These are phyloP conservation scores for Orientallactaga bullata DNA, from an alignment of 2,113 vertebrate genomes.

Conservation along the genomic window DNA sequence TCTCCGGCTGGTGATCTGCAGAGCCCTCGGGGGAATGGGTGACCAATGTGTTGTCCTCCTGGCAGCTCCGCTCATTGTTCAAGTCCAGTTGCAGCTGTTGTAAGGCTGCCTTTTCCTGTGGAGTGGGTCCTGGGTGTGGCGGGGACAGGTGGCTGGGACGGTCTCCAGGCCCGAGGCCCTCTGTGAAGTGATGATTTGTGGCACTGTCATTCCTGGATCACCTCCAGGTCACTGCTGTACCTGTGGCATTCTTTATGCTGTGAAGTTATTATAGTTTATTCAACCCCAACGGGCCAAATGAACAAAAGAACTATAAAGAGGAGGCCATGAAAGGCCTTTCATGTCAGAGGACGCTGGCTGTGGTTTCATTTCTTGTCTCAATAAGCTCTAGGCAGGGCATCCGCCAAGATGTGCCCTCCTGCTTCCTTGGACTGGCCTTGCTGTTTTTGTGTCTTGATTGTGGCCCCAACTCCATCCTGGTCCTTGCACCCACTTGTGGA, in stretches of 20 bases:
- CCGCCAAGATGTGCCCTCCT: not conserved
- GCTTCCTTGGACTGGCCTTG: no score
- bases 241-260: slow-evolving; percentile 85
- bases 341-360: slow-evolving; percentile 47
- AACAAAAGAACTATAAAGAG: slow-evolving; percentile 63
- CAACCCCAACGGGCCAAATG: slow-evolving; percentile 80
- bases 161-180: slow-evolving; percentile 75
- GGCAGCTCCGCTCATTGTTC: not conserved
- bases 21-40: not conserved
- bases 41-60: not conserved
- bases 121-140: not conserved
- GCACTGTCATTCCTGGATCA: slow-evolving; percentile 69
- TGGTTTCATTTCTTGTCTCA: slow-evolving; percentile 55
- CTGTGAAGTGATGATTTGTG: slow-evolving; percentile 84
- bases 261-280: slow-evolving; percentile 90
- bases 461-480: not conserved
- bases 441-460: not conserved
- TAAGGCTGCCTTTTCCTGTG: not conserved
- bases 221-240: slow-evolving; percentile 82
- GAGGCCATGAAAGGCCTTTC: slow-evolving; percentile 78
- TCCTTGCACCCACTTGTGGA: not conserved
- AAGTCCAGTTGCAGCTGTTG: not conserved
- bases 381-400: not conserved
- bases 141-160: not conserved
- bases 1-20: not conserved